Evolutionary conservation across 37 sponge, comb jelly and placozoan species (phyloP).

Genomic region (Crambe crambe): DNA sequence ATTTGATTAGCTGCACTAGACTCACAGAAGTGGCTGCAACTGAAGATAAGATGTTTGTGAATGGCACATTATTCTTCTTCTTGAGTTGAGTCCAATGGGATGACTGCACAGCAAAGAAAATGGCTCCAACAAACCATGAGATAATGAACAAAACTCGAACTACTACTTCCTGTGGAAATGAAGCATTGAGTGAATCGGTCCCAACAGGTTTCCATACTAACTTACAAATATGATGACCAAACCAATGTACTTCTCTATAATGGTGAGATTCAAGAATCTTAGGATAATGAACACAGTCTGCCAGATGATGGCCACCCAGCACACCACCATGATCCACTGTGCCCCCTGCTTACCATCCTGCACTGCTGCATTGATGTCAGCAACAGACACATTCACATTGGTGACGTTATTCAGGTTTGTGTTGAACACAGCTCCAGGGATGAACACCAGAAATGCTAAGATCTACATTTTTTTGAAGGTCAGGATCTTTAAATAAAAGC

Average conservation of each 20-base stretch:
- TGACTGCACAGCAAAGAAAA: slow-evolving; percentile 6
- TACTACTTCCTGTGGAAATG: slow-evolving; percentile 1
- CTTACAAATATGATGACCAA: slow-evolving; percentile 16
- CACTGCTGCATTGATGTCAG: background rate
- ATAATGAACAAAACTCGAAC: slow-evolving; percentile 2
- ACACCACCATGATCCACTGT: slow-evolving; percentile 11
- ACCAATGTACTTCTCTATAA: slow-evolving; percentile 3
- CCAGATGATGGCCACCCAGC: background rate
- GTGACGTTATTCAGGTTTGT: background rate
- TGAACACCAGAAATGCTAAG: background rate
- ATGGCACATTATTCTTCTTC: background rate
- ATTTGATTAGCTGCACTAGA: too few relatives aligned
- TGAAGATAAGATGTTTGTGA: background rate
- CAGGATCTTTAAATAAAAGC: too few relatives aligned
- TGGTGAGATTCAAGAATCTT: slow-evolving; percentile 22
- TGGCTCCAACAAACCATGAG: slow-evolving; percentile 1
- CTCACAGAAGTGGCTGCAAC: background rate
- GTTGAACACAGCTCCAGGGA: slow-evolving; percentile 3
- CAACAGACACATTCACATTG: background rate
- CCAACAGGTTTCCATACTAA: background rate
- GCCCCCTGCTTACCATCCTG: background rate
- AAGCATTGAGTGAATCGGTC: background rate
- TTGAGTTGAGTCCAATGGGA: background rate
- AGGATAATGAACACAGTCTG: slow-evolving; percentile 5
- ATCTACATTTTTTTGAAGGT: background rate